These are phyloP conservation scores for Myotis findleyi DNA, from an alignment of 2,797 vertebrate species.

Conservation along the genomic window DNA sequence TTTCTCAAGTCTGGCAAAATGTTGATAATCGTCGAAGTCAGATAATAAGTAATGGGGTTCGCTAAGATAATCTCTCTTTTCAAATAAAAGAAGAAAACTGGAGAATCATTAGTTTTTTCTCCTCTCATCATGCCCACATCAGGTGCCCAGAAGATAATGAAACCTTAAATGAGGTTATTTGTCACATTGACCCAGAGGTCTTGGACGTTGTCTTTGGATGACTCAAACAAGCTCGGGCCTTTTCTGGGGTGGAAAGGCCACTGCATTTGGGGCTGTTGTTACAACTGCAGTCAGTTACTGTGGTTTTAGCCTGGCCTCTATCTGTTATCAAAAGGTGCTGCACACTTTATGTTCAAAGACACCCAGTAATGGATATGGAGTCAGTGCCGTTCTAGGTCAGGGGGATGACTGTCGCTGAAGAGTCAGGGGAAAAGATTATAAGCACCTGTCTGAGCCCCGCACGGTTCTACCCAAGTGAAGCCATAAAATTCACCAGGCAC, in stretches of 20 bases:
- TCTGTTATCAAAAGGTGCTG: slow-evolving; percentile 35
- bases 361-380: not conserved
- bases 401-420: not conserved
- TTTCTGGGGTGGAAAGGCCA: not conserved
- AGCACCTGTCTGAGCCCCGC: not conserved
- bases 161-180: not conserved
- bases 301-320: not conserved
- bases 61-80: slow-evolving; percentile 30
- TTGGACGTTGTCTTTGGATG: not conserved
- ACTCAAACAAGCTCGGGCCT: not conserved
- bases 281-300: not conserved
- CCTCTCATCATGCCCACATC: not conserved
- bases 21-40: not conserved
- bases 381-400: not conserved
- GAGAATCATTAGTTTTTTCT: not conserved
- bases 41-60: not conserved
- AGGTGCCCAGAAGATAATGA: not conserved
- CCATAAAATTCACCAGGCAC: not conserved
- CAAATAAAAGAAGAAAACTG: slow-evolving; percentile 42
- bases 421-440: not conserved
- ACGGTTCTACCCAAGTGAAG: not conserved
- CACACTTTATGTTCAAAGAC: slow-evolving; percentile 37
- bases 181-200: not conserved
- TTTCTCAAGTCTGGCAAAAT: not conserved
- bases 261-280: not conserved